Evolutionary conservation across 2,113 vertebrate species (phyloP).

Genomic region (Campylorhamphus procurvoides): DNA sequence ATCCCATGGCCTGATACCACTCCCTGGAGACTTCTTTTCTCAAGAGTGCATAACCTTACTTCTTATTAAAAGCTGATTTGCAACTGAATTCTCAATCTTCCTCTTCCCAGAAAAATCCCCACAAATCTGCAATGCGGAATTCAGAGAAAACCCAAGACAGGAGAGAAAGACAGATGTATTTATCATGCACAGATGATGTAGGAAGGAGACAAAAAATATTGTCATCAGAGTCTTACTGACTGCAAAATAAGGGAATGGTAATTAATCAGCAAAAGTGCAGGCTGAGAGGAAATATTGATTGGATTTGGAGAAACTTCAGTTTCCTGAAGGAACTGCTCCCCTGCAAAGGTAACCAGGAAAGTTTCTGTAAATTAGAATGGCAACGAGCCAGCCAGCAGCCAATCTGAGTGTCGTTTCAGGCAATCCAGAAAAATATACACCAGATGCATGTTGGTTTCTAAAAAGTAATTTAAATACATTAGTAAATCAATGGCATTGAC

Average conservation of each 20-base stretch:
- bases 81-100: background rate
- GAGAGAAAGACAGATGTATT: conserved; percentile 54
- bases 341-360: conserved; percentile 55
- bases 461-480: conserved; percentile 32
- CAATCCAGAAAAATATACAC: conserved; percentile 38
- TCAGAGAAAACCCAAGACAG: background rate
- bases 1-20: background rate
- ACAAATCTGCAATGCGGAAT: background rate
- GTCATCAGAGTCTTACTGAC: conserved; percentile 35
- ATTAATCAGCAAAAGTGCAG: conserved; percentile 60
- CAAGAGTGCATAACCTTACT: background rate
- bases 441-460: conserved; percentile 28
- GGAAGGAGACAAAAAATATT: conserved; percentile 59
- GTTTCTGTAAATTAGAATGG: conserved; percentile 67
- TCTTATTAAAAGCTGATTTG: background rate
- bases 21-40: background rate
- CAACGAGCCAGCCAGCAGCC: conserved; percentile 46
- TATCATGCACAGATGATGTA: conserved; percentile 65
- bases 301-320: conserved; percentile 27
- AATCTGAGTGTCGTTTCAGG: conserved; percentile 28
- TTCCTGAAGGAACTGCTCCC: conserved; percentile 59
- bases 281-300: conserved; percentile 66
- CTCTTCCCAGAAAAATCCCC: conserved; percentile 19
- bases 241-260: conserved; percentile 35
- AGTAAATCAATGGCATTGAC: conserved; percentile 53